These are phyloP conservation scores for Rhadinocentrus ornatus DNA, from an alignment of 2,797 vertebrate species.

Conservation along the genomic window DNA sequence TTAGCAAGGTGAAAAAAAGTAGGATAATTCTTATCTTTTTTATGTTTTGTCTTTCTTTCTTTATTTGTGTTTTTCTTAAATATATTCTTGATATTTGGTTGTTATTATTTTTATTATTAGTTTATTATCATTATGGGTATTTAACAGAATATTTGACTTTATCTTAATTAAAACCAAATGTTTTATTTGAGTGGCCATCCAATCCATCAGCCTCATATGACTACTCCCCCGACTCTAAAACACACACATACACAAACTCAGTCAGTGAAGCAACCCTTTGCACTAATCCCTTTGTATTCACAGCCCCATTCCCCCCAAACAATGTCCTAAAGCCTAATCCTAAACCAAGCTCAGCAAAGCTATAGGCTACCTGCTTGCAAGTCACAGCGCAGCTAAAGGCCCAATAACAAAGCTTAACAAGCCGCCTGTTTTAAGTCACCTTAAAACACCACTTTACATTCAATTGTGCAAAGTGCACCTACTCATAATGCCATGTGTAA, in stretches of 20 bases:
- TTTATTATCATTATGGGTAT: not conserved
- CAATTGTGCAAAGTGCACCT: not conserved
- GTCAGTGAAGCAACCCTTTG: slow-evolving; percentile 77
- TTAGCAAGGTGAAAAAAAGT: not conserved
- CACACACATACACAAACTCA: slow-evolving; percentile 58
- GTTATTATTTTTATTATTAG: no score
- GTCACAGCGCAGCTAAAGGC: slow-evolving; percentile 42
- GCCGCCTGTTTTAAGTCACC: slow-evolving; percentile 15
- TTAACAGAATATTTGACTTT: not conserved
- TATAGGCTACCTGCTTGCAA: slow-evolving; percentile 79
- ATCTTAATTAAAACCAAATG: slow-evolving; percentile 31
- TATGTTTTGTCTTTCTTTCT: not conserved
- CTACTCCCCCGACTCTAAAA: slow-evolving; percentile 36
- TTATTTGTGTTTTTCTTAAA: not conserved
- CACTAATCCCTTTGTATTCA: slow-evolving; percentile 87
- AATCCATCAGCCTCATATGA: slow-evolving; percentile 72
- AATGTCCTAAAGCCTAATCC: slow-evolving; percentile 78
- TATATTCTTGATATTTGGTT: not conserved
- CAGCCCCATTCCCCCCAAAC: slow-evolving; percentile 78
- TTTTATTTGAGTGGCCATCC: slow-evolving; percentile 52
- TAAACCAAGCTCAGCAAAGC: slow-evolving; percentile 76
- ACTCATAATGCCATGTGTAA: not conserved
- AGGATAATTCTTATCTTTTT: not conserved
- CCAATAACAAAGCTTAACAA: slow-evolving; percentile 28
- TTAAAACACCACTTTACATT: not conserved